phyloP scores from a whole-genome alignment of 2,888 invertebrate genomes.

The Tetragonula carbonaria region DNA sequence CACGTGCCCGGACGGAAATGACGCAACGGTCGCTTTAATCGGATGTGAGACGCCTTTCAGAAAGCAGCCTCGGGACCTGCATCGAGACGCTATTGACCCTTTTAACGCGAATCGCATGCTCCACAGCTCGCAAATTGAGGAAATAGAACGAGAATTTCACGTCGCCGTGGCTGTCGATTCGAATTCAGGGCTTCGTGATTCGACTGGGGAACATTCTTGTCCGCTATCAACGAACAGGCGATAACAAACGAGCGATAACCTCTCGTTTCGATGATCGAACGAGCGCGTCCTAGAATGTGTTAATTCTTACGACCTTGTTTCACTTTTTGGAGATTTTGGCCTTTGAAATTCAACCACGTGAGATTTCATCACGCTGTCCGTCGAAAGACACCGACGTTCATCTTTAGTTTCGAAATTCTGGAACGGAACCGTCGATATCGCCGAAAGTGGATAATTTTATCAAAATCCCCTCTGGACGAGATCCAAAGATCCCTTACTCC shows the following conservation, averaged over 20 bases:
- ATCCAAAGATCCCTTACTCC: conserved; percentile 40
- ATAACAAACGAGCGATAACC: conserved; percentile 22
- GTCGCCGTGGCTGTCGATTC: conserved; percentile 28
- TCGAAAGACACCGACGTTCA: background rate
- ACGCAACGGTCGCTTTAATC: conserved; percentile 51
- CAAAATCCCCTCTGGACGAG: conserved; percentile 41
- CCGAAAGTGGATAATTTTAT: background rate
- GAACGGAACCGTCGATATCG: too few species aligned
- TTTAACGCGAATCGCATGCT: conserved; percentile 35
- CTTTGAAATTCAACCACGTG: background rate
- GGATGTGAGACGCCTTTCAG: conserved; percentile 58
- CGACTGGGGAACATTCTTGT: background rate
- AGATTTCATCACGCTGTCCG: too few species aligned
- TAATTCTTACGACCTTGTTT: background rate
- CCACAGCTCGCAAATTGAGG: conserved; percentile 48
- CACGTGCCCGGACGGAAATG: conserved; percentile 51
- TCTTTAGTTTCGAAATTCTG: background rate
- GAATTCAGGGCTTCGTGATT: conserved; percentile 8
- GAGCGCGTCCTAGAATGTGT: background rate
- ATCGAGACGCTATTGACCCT: conserved; percentile 43
- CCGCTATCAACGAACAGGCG: background rate
- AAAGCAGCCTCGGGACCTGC: background rate
- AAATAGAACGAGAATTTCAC: conserved; percentile 47
- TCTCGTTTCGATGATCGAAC: background rate
- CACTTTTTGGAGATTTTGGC: rapidly evolving